A percentile compares a stretch with the other conserved stretches of the same genome.
Conservation (phyloP, 2,888 invertebrate genomes). For the Oasisia sp. region DNA sequence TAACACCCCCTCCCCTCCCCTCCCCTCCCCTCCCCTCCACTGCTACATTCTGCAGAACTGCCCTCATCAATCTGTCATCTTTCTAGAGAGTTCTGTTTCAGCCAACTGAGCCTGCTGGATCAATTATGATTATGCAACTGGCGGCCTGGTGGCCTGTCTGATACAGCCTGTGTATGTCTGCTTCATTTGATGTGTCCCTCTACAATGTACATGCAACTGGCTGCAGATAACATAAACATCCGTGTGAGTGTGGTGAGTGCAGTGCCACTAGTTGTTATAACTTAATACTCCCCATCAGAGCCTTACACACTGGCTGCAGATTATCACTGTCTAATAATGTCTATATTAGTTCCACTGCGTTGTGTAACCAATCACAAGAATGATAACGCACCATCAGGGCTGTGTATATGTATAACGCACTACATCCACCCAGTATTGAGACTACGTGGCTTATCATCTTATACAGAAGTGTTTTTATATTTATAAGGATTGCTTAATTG, state of each 20-base stretch:
- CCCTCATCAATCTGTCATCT: not conserved
- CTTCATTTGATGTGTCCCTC: not conserved
- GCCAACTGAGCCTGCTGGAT: not conserved
- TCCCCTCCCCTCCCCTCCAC: not conserved
- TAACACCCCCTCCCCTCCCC: not conserved
- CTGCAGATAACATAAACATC: not conserved
- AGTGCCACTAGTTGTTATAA: not conserved
- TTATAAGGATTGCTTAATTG: not conserved
- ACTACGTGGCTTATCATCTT: not conserved
- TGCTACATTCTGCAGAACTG: not conserved
- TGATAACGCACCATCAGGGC: not conserved
- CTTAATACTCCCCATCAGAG: not conserved
- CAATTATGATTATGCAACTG: slow-evolving; percentile 1
- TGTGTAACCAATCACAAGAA: not conserved
- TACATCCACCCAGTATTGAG: not conserved
- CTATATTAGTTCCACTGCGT: not conserved
- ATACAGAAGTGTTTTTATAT: not conserved
- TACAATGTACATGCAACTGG: not conserved
- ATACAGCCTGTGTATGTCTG: not conserved
- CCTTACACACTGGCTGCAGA: not conserved
- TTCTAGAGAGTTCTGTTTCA: not conserved
- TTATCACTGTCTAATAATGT: no score
- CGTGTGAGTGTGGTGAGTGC: not conserved
- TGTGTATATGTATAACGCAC: not conserved
- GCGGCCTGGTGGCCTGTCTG: not conserved